Evolutionary conservation across 2,888 invertebrate species (phyloP).

Genomic region (Thecophora atra): DNA sequence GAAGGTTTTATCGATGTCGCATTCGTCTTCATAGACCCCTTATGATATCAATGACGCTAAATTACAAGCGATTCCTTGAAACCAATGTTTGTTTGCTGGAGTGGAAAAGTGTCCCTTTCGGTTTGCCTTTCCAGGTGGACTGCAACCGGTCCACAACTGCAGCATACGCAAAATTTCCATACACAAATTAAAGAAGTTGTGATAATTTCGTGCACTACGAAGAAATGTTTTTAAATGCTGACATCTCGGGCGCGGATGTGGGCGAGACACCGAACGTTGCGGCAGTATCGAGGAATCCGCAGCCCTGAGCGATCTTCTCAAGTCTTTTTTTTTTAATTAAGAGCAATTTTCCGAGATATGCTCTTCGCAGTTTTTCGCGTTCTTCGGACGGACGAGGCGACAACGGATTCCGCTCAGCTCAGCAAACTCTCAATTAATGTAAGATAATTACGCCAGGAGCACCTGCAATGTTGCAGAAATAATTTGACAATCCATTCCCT

Average conservation of each 20-base stretch:
- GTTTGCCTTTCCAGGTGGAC: neutral
- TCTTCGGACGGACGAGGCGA: too few species aligned
- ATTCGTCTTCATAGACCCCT: slow-evolving; percentile 47
- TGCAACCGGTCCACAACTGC: neutral
- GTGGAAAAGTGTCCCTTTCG: too few species aligned
- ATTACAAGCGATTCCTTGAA: slow-evolving; percentile 31
- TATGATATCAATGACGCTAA: too few species aligned
- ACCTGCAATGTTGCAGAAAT: slow-evolving; percentile 12
- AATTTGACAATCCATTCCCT: slow-evolving; percentile 19
- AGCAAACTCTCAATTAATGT: neutral
- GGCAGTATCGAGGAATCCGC: neutral
- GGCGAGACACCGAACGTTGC: neutral
- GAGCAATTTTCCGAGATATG: neutral
- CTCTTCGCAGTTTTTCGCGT: neutral
- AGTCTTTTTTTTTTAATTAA: neutral
- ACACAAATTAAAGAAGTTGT: neutral
- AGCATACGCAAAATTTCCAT: neutral
- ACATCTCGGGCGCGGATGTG: neutral
- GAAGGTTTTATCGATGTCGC: slow-evolving; percentile 71
- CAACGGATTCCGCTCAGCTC: neutral
- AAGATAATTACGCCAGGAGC: neutral
- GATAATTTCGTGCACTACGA: neutral
- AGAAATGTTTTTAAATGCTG: neutral
- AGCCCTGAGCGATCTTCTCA: neutral
- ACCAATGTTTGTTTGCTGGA: slow-evolving; percentile 57